phyloP scores from a whole-genome alignment of 2,113 vertebrate genomes.

The Pimephales promelas region DNA sequence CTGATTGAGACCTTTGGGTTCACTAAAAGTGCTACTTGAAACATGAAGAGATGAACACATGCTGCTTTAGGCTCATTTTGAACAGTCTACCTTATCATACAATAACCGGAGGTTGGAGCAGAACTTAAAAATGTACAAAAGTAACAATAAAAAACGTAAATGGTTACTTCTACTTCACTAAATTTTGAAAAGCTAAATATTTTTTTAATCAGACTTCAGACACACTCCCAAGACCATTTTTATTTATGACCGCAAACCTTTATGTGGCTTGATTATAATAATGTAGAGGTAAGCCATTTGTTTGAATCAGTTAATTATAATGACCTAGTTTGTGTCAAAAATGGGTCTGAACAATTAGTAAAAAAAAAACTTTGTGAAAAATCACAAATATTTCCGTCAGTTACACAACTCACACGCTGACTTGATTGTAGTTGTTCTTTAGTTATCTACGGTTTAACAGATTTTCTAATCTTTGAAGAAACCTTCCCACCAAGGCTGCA shows the following conservation, averaged over 20 bases:
- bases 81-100: background rate
- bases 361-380: too few species aligned
- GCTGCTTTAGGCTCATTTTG: background rate
- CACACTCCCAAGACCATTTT: background rate
- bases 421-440: background rate
- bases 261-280: background rate
- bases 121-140: background rate
- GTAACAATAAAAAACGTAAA: background rate
- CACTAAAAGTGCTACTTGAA: background rate
- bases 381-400: background rate
- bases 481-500: background rate
- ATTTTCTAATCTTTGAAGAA: too few species aligned
- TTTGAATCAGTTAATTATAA: background rate
- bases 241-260: background rate
- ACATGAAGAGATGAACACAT: background rate
- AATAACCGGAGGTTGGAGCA: background rate
- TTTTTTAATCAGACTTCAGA: background rate
- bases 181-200: background rate
- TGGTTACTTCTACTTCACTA: too few species aligned
- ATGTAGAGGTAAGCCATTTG: background rate
- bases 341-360: background rate
- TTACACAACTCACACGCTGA: background rate
- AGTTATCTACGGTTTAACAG: too few species aligned
- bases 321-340: background rate
- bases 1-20: conserved; percentile 14